A percentile compares a stretch with the other conserved stretches of the same genome.
These are phyloP conservation scores for Euclidia mi DNA, from an alignment of 2,888 invertebrate species.

Conservation along the genomic window DNA sequence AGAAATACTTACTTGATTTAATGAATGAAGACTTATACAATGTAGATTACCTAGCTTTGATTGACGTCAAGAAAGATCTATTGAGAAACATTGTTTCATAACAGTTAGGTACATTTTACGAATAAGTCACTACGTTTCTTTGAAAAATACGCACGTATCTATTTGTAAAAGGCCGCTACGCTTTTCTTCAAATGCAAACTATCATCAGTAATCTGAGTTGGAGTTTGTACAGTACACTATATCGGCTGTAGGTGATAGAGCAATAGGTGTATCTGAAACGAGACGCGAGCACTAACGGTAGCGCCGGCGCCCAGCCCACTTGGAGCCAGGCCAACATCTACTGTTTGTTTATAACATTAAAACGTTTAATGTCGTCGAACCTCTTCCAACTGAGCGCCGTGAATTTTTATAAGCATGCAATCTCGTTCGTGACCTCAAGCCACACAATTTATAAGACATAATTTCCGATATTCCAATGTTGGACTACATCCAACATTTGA, in stretches of 20 bases:
- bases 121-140: too few species aligned
- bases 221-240: constrained; percentile 59
- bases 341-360: constrained; percentile 87
- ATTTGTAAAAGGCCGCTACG: too few species aligned
- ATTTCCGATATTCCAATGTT: constrained; percentile 16
- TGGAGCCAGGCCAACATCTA: constrained; percentile 80
- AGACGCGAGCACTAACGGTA: constrained; percentile 66
- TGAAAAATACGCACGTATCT: too few species aligned
- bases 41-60: too few species aligned
- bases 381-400: constrained; percentile 31
- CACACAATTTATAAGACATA: constrained; percentile 2
- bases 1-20: constrained; percentile 13
- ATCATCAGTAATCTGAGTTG: constrained; percentile 24
- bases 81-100: too few species aligned
- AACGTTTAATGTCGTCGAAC: constrained; percentile 59
- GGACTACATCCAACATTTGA: constrained; percentile 22
- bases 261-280: constrained; percentile 73
- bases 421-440: constrained; percentile 13
- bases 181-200: background rate
- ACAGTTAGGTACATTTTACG: too few species aligned
- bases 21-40: too few species aligned
- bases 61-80: too few species aligned
- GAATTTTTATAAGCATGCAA: constrained; percentile 33
- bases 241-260: constrained; percentile 64
- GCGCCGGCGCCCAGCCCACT: constrained; percentile 84